These are phyloP conservation scores for Prunella himalayana DNA, from an alignment of 2,113 vertebrate species.

Conservation along the genomic window DNA sequence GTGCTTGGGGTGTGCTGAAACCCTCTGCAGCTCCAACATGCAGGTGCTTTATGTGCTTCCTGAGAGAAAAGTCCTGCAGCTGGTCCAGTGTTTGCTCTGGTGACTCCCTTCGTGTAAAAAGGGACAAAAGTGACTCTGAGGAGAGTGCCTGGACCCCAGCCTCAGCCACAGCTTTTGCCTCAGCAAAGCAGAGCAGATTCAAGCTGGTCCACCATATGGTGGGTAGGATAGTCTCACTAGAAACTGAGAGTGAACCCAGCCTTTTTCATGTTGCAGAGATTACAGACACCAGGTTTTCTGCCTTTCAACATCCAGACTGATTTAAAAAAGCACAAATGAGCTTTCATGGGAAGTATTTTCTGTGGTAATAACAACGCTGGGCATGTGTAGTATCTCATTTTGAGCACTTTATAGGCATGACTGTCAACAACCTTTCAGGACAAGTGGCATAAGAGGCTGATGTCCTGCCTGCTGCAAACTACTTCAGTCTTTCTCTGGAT, in stretches of 20 bases:
- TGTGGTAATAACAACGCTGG: background rate
- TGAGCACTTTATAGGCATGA: accelerated
- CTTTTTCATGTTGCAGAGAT: background rate
- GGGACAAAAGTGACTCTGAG: background rate
- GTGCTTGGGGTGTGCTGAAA: background rate
- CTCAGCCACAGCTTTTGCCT: background rate
- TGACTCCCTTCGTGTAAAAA: background rate
- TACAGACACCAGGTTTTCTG: background rate
- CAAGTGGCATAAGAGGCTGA: background rate
- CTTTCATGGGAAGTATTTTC: background rate
- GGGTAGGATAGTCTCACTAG: background rate
- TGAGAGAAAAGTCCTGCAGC: background rate
- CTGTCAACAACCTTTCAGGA: background rate
- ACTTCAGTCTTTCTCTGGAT: background rate
- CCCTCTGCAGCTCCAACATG: background rate
- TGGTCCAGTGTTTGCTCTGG: background rate
- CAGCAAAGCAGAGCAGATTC: background rate
- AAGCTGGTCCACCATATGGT: background rate
- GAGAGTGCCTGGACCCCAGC: background rate
- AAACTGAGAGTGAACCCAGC: background rate
- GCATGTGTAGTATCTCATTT: background rate
- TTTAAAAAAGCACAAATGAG: background rate
- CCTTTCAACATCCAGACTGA: background rate
- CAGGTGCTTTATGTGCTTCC: background rate
- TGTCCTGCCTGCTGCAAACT: background rate